phyloP scores from a whole-genome alignment of 2,797 vertebrate genomes.

The Micrastur ruficollis region DNA sequence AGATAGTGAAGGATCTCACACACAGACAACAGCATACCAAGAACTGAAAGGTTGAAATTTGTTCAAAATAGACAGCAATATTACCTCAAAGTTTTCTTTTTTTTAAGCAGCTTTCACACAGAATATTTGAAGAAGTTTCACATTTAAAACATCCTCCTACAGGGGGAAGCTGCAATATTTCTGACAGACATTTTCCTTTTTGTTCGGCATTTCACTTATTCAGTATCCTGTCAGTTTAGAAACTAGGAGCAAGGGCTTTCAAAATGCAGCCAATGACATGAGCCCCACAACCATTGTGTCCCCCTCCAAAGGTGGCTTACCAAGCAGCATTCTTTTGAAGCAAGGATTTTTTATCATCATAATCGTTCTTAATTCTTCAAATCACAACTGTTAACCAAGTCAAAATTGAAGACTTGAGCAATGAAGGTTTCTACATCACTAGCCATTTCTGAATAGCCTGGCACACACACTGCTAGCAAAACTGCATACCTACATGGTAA shows the following conservation, averaged over 20 bases:
- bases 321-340: neutral
- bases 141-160: constrained; percentile 23
- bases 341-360: neutral
- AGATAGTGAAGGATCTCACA: neutral
- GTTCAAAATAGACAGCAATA: neutral
- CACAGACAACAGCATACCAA: neutral
- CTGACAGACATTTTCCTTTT: constrained; percentile 9
- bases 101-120: neutral
- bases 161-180: neutral
- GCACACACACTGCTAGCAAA: fast-evolving
- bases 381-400: neutral
- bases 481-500: fast-evolving
- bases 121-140: neutral
- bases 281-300: neutral
- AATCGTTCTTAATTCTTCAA: neutral
- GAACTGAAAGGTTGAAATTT: neutral
- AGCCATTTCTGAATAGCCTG: neutral
- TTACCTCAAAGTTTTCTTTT: neutral
- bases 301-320: neutral
- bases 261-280: neutral
- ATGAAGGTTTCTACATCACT: neutral
- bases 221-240: neutral
- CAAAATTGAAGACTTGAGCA: neutral
- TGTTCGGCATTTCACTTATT: neutral
- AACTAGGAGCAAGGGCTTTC: neutral